Conservation (phyloP, 2,888 invertebrate species). For the Portevinia maculata region DNA sequence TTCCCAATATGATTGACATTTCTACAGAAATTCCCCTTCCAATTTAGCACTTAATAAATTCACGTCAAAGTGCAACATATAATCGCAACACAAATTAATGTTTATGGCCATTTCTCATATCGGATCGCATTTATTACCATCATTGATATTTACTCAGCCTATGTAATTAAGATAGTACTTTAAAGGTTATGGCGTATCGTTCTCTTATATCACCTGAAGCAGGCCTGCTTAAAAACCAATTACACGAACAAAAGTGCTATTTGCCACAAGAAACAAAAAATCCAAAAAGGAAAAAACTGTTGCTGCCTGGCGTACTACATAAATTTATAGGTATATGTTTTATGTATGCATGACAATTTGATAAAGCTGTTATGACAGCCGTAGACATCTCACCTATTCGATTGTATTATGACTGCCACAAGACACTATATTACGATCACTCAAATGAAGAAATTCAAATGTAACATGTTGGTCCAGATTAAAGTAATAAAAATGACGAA, state of each 20-base stretch:
- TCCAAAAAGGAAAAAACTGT: too few species aligned
- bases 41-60: too few species aligned
- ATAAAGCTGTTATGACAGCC: slow-evolving; percentile 10
- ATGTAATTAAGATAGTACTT: slow-evolving; percentile 3
- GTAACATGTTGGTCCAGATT: slow-evolving; percentile 22
- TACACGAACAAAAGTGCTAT: too few species aligned
- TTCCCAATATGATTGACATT: too few species aligned
- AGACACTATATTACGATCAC: slow-evolving; percentile 43
- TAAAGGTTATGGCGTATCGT: too few species aligned
- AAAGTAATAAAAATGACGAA: slow-evolving; percentile 31
- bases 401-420: slow-evolving; percentile 43
- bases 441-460: slow-evolving; percentile 49
- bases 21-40: too few species aligned
- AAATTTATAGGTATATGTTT: slow-evolving; percentile 11
- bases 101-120: slow-evolving; percentile 23
- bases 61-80: too few species aligned
- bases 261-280: too few species aligned
- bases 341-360: slow-evolving; percentile 32
- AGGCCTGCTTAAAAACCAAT: too few species aligned
- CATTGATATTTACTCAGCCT: not conserved
- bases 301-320: not conserved
- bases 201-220: too few species aligned
- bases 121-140: slow-evolving; percentile 18
- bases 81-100: too few species aligned
- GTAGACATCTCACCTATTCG: slow-evolving; percentile 51